Evolutionary conservation across 2,113 vertebrate genomes (phyloP).

Genomic region (Colossoma macropomum): DNA sequence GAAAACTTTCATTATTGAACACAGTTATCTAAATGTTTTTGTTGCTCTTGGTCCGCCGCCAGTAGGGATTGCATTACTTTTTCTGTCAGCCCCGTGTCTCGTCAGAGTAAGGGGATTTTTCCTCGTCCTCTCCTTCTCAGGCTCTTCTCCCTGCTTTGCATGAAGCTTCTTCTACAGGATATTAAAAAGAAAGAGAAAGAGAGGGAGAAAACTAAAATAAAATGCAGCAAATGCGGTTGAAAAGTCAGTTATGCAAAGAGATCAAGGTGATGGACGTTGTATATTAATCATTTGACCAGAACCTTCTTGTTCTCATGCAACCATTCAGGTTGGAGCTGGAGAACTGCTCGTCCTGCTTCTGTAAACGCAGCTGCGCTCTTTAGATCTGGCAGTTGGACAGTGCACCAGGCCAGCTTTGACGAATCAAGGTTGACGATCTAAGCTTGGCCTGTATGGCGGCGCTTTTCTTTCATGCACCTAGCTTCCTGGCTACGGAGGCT

Average conservation of each 20-base stretch:
- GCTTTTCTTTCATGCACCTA: constrained; percentile 14
- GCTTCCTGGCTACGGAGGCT: constrained; percentile 20
- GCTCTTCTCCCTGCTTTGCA: constrained; percentile 60
- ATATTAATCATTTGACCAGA: constrained; percentile 28
- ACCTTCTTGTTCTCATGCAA: neutral
- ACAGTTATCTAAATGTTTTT: constrained; percentile 84
- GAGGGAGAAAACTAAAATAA: constrained; percentile 29
- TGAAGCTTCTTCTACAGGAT: constrained; percentile 45
- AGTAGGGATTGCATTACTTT: constrained; percentile 77
- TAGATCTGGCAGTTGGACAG: constrained; percentile 39
- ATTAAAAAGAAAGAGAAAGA: constrained; percentile 36
- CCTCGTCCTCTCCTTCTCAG: constrained; percentile 51
- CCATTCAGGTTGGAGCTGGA: neutral
- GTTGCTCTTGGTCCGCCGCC: constrained; percentile 79
- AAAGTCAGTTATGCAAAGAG: neutral
- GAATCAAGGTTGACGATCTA: constrained; percentile 31
- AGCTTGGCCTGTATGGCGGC: constrained; percentile 22
- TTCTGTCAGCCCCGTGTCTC: constrained; percentile 63
- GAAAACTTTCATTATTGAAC: constrained; percentile 84
- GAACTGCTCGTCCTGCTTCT: constrained; percentile 26
- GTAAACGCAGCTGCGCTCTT: constrained; percentile 47
- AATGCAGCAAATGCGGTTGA: constrained; percentile 32
- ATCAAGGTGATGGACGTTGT: neutral
- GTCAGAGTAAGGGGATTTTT: constrained; percentile 52
- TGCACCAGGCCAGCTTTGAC: constrained; percentile 16